Conservation (phyloP, 2,888 invertebrate genomes). For the Drosophila colorata region DNA sequence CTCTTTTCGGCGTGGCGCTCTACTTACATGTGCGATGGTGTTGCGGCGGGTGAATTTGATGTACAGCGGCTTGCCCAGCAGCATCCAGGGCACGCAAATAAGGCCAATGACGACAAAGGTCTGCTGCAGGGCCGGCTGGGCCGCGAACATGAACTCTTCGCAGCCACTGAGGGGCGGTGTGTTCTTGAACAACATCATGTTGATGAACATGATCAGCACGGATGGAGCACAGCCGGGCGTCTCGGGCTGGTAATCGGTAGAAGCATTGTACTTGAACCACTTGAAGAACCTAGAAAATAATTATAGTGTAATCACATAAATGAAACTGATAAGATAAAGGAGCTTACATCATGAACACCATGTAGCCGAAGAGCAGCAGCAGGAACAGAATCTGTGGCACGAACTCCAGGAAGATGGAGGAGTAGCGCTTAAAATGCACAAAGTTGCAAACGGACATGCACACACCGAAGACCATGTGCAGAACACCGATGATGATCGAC, state of each 20-base stretch:
- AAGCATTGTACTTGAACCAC: slow-evolving; percentile 91
- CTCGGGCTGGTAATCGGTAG: slow-evolving; percentile 78
- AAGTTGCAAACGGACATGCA: slow-evolving; percentile 93
- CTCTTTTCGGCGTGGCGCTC: no score
- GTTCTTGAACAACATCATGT: slow-evolving; percentile 91
- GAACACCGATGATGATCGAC: slow-evolving; percentile 96
- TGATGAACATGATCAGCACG: slow-evolving; percentile 91
- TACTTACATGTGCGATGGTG: slow-evolving; percentile 69
- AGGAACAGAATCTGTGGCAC: slow-evolving; percentile 96
- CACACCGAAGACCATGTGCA: slow-evolving; percentile 98
- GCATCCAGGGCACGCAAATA: slow-evolving; percentile 96
- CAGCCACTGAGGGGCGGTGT: slow-evolving; percentile 85
- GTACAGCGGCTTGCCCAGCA: slow-evolving; percentile 95
- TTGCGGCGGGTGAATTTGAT: slow-evolving; percentile 85
- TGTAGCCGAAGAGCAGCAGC: slow-evolving; percentile 94
- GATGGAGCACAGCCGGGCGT: slow-evolving; percentile 89
- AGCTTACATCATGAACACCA: slow-evolving; percentile 92
- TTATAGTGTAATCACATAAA: not conserved
- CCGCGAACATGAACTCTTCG: slow-evolving; percentile 89
- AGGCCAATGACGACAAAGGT: slow-evolving; percentile 92
- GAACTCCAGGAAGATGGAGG: slow-evolving; percentile 93
- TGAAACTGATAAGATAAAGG: not conserved
- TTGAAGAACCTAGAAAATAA: slow-evolving; percentile 89
- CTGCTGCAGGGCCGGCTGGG: slow-evolving; percentile 90
- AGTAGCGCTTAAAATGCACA: slow-evolving; percentile 90